Evolutionary conservation across 2,888 invertebrate genomes (phyloP).

Genomic region (Falcaria lacertinaria): DNA sequence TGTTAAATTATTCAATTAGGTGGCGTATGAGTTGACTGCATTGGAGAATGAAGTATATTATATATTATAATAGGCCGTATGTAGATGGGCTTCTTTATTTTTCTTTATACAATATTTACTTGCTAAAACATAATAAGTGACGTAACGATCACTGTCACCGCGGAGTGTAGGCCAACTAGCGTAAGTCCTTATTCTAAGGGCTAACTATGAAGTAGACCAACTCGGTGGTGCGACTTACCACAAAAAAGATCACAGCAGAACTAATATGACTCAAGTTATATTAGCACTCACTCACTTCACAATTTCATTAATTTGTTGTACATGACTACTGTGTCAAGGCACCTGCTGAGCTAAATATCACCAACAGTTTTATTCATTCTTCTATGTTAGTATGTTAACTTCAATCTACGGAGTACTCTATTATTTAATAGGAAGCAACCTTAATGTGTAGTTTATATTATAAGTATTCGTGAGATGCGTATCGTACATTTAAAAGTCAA

Average conservation of each 20-base stretch:
- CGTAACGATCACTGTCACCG: no score
- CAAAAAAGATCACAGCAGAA: not conserved
- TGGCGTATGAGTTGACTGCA: no score
- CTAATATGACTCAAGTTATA: conserved; percentile 14
- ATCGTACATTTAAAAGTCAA: conserved; percentile 31
- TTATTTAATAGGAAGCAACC: conserved; percentile 32
- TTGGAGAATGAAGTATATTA: no score
- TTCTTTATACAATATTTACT: no score
- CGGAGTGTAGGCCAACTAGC: no score
- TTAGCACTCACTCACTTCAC: conserved; percentile 5
- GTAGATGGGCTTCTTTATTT: no score
- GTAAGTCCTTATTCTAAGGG: no score
- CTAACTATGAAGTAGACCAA: no score
- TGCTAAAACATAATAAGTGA: no score
- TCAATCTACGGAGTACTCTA: conserved; percentile 31
- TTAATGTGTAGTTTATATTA: conserved; percentile 11
- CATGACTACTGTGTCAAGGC: conserved; percentile 12
- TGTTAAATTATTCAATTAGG: no score
- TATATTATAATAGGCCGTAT: no score
- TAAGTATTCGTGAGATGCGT: conserved; percentile 23
- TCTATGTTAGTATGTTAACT: conserved; percentile 17
- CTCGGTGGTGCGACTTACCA: no score
- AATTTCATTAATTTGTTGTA: conserved; percentile 13
- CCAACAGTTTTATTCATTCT: conserved; percentile 5
- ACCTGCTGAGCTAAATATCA: not conserved